Evolutionary conservation across 2,113 vertebrate species (phyloP).

Genomic region (Amphiprion percula): DNA sequence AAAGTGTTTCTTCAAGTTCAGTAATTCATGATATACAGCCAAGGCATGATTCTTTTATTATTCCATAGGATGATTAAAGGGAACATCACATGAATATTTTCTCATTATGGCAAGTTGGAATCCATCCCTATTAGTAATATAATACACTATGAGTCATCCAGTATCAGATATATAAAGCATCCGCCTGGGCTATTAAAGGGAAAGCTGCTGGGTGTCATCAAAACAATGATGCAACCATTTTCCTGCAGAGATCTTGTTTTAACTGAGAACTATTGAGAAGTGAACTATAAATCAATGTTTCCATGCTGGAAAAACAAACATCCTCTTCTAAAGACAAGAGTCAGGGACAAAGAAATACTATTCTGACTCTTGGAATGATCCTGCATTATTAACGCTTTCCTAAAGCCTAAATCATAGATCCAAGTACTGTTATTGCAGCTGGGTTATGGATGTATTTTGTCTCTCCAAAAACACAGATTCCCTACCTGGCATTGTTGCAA

Average conservation of each 20-base stretch:
- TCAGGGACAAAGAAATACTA: background rate
- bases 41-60: background rate
- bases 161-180: constrained; percentile 35
- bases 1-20: background rate
- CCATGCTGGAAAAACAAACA: constrained; percentile 5
- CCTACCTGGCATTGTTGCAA: constrained; percentile 87
- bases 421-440: background rate
- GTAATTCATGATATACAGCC: background rate
- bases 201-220: constrained; percentile 19
- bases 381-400: constrained; percentile 6
- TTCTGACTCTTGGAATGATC: background rate
- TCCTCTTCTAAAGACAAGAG: background rate
- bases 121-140: background rate
- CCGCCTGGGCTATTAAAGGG: constrained; percentile 17
- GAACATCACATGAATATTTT: constrained; percentile 25
- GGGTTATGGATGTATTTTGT: background rate
- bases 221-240: constrained; percentile 30
- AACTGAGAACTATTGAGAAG: constrained; percentile 19
- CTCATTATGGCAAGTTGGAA: background rate
- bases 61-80: background rate
- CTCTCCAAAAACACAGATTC: constrained; percentile 5
- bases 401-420: background rate
- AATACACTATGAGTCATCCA: constrained; percentile 40
- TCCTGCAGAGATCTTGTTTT: constrained; percentile 21
- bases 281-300: background rate